A percentile compares a stretch with the other conserved stretches of the same genome.
These are phyloP conservation scores for Lynx canadensis DNA, from an alignment of 2,113 vertebrate species.

Conservation along the genomic window DNA sequence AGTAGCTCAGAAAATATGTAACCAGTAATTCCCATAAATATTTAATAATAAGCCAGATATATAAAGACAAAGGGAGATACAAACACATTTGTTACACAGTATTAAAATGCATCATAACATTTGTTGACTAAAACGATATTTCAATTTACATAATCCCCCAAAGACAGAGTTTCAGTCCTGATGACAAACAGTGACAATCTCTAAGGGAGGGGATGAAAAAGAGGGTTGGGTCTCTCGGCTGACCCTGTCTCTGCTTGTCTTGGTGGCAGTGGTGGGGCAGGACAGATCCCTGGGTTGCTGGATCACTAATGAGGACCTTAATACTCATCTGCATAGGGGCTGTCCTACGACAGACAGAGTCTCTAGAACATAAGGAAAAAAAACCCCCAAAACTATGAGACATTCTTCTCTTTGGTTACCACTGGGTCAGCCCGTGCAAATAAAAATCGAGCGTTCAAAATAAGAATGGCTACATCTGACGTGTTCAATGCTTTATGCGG, in stretches of 20 bases:
- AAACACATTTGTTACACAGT: constrained; percentile 57
- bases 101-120: constrained; percentile 74
- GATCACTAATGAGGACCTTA: neutral
- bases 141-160: constrained; percentile 38
- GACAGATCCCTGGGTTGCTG: neutral
- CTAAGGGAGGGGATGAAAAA: neutral
- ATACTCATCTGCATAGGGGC: neutral
- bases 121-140: constrained; percentile 69
- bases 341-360: neutral
- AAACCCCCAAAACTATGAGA: neutral
- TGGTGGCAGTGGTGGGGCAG: neutral
- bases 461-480: constrained; percentile 20
- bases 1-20: constrained; percentile 65
- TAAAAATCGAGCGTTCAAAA: constrained; percentile 13
- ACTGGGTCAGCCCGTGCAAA: neutral
- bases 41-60: constrained; percentile 67
- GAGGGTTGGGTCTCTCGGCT: neutral
- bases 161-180: constrained; percentile 50
- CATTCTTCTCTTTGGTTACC: neutral
- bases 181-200: constrained; percentile 31
- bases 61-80: constrained; percentile 62
- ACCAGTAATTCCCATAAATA: constrained; percentile 72
- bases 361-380: neutral
- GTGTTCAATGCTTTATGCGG: constrained; percentile 47
- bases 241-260: neutral